Conservation (phyloP, 2,888 invertebrate genomes). For the Polia nebulosa region DNA sequence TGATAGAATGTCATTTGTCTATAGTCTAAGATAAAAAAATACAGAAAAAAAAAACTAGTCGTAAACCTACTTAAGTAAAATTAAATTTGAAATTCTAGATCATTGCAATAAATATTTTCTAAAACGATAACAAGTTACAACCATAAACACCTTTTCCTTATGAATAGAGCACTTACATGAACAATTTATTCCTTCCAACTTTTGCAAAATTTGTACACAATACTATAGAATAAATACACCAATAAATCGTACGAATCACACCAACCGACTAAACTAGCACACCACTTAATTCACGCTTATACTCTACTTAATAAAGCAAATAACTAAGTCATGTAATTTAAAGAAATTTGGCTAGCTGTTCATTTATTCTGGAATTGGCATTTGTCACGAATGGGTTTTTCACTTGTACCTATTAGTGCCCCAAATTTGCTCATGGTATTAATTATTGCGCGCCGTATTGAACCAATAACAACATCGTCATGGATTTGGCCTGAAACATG, state of each 20-base stretch:
- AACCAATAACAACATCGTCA: slow-evolving; percentile 20
- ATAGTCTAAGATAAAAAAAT: too few relatives aligned
- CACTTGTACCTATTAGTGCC: slow-evolving; percentile 2
- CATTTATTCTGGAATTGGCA: slow-evolving; percentile 15
- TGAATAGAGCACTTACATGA: slow-evolving; percentile 27
- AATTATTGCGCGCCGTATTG: slow-evolving; percentile 11
- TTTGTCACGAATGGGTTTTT: slow-evolving; percentile 57
- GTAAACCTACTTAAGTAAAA: too few relatives aligned
- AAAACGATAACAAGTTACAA: neutral
- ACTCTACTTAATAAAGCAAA: slow-evolving; percentile 37
- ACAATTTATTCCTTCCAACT: neutral
- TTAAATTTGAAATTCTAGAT: too few relatives aligned
- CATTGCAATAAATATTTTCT: too few relatives aligned
- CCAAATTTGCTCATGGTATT: slow-evolving; percentile 15
- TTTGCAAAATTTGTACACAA: slow-evolving; percentile 12
- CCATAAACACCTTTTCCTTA: neutral
- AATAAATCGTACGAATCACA: slow-evolving; percentile 10
- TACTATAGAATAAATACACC: slow-evolving; percentile 5
- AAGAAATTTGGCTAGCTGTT: slow-evolving; percentile 6
- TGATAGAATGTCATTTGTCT: too few relatives aligned
- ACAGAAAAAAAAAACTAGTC: too few relatives aligned
- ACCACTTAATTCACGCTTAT: slow-evolving; percentile 13
- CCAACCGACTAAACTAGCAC: neutral
- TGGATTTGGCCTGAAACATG: slow-evolving; percentile 18
- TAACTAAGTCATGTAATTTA: slow-evolving; percentile 6